phyloP scores from a whole-genome alignment of 2,113 vertebrate genomes.

The Carollia perspicillata region DNA sequence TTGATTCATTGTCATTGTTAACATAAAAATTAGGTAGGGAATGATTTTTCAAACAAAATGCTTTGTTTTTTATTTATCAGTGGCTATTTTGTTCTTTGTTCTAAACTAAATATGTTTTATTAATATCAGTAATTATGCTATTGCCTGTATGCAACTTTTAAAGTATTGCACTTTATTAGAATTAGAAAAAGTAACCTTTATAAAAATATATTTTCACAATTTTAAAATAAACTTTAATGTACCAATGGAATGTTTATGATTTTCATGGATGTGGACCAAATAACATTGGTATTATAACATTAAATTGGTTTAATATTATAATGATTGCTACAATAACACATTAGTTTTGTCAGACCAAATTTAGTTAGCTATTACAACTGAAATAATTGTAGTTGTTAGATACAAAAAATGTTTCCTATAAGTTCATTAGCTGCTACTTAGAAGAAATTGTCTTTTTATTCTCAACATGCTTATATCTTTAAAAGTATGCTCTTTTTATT shows the following conservation, averaged over 20 bases:
- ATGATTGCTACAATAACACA: background rate
- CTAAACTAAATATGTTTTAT: background rate
- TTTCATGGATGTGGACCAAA: background rate
- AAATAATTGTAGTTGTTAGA: conserved; percentile 7
- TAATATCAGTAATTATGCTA: background rate
- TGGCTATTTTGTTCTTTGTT: background rate
- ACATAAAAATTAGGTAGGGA: background rate
- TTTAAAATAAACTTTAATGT: background rate
- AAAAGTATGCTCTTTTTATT: background rate
- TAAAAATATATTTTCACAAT: background rate
- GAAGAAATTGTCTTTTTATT: background rate
- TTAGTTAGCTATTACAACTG: background rate
- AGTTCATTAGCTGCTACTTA: background rate
- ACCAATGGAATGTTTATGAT: background rate
- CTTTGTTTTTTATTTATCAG: background rate
- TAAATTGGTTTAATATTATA: background rate
- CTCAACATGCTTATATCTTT: background rate
- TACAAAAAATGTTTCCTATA: background rate
- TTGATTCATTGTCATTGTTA: background rate
- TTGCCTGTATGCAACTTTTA: background rate
- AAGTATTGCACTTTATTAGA: background rate
- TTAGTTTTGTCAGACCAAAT: background rate
- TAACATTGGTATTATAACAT: background rate
- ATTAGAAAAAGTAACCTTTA: background rate
- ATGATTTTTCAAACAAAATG: background rate